Evolutionary conservation across 2,113 vertebrate genomes (phyloP), one percentile per base, ranked within the genome.

Genomic region (Apodemus sylvaticus): DNA sequence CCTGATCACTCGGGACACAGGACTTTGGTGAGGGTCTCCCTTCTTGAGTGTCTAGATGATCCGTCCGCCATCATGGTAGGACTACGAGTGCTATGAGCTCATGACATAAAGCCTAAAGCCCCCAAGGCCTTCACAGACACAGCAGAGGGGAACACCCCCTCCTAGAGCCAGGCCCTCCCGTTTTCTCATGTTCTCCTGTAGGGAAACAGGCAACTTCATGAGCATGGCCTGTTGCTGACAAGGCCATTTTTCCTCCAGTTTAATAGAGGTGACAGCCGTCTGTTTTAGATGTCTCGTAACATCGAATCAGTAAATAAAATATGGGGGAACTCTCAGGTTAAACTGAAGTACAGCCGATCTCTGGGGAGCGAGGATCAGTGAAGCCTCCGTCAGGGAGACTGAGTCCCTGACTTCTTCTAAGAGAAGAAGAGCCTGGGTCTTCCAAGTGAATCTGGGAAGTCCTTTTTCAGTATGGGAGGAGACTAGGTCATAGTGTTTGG

Each of bases 231-330:
- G 73, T 97, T 60, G 98, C 93, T 96, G 98, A 97, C 86, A 96
- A 90, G 97, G 97, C 81, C 95, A 93, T 98, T 97, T 97, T 97
- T 97, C 96, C 98, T 97, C 96, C 94, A n/a, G 95, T 97, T 94
- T 97, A 98, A 98, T 97, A 98, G 98, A 98, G 98, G 98, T 31
- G 98, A 97, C 98, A 98, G 98, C 98, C 97, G 90, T 97, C 98
- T 98, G 94, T 96, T 97, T 86, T 74, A 60, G 97, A 98, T 97
- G 97, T 95, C 98, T 98, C 58, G 13, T 97, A 98, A 62, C 97
- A 98, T 98, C 53, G 90, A 96, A 97, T 82, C 98, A 98, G 98
- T 98, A 98, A 98, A 98, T 98, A 98, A 98, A 98, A 98, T 97
- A 98, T 97, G 98, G 95, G 98, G 7, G 76, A 98, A 98, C 97